Evolutionary conservation across 2,888 invertebrate species (phyloP).

Genomic region (Lasius platythorax): DNA sequence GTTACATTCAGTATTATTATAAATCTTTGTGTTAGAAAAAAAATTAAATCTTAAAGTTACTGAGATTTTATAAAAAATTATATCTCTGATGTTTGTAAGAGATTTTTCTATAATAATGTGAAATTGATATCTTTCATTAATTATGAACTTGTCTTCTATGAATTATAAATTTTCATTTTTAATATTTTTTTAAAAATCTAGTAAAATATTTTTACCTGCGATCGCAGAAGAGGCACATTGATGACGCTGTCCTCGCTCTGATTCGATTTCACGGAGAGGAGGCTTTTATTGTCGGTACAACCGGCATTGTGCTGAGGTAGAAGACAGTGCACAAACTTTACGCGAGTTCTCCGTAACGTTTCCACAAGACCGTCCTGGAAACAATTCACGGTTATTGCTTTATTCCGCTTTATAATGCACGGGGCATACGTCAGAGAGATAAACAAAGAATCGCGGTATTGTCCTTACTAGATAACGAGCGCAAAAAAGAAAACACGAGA

Average conservation of each 20-base stretch:
- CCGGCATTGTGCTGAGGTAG: conserved; percentile 93
- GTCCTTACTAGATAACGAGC: conserved; percentile 43
- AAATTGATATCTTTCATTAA: neutral
- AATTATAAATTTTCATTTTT: neutral
- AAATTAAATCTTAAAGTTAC: neutral
- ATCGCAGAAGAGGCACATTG: conserved; percentile 95
- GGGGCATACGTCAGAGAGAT: neutral
- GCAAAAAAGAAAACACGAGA: conserved; percentile 54
- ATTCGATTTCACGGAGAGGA: conserved; percentile 86
- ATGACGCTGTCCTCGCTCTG: conserved; percentile 87
- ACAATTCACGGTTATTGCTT: conserved; percentile 39
- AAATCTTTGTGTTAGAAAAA: neutral
- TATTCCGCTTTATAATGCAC: conserved; percentile 4
- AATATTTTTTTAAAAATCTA: neutral
- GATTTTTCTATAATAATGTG: neutral
- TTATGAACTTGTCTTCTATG: neutral
- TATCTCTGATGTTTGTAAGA: neutral
- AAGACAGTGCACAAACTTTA: conserved; percentile 95
- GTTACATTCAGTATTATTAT: neutral
- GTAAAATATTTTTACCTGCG: conserved; percentile 89
- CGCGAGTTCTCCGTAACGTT: conserved; percentile 93
- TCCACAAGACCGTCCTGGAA: conserved; percentile 96
- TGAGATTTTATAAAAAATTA: neutral
- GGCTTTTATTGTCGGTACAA: conserved; percentile 87
- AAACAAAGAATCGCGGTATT: conserved; percentile 39